phyloP scores from a whole-genome alignment of 2,797 vertebrate genomes.

The Mionectes olivaceus region DNA sequence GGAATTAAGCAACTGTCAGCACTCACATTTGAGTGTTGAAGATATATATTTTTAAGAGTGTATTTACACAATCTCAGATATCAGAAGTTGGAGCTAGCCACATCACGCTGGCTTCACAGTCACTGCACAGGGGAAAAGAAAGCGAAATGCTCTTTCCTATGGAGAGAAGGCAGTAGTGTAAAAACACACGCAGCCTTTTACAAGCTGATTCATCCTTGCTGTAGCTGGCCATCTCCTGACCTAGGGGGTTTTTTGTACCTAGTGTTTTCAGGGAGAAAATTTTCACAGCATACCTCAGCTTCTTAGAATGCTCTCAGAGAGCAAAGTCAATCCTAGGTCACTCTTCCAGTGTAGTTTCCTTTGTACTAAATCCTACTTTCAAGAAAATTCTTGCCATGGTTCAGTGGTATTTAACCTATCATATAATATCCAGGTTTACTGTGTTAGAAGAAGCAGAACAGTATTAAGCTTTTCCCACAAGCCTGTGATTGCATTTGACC shows the following conservation, averaged over 20 bases:
- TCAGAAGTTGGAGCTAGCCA: not conserved
- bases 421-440: slow-evolving; percentile 87
- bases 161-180: not conserved
- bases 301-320: slow-evolving; percentile 74
- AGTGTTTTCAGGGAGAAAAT: slow-evolving; percentile 67
- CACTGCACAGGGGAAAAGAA: not conserved
- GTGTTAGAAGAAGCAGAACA: slow-evolving; percentile 86
- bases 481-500: slow-evolving; percentile 88
- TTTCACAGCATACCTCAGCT: slow-evolving; percentile 65
- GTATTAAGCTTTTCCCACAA: slow-evolving; percentile 88
- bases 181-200: slow-evolving; percentile 38
- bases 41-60: slow-evolving; percentile 20
- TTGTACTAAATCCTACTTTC: slow-evolving; percentile 85
- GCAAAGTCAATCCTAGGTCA: slow-evolving; percentile 83
- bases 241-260: slow-evolving; percentile 61
- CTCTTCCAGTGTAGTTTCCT: slow-evolving; percentile 80
- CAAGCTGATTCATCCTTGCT: slow-evolving; percentile 61
- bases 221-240: slow-evolving; percentile 37
- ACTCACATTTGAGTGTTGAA: not conserved
- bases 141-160: not conserved
- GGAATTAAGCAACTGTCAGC: slow-evolving; percentile 46
- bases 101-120: slow-evolving; percentile 22
- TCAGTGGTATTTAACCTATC: slow-evolving; percentile 88
- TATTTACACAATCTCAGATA: slow-evolving; percentile 56
- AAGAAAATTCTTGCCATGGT: slow-evolving; percentile 85